Percentiles rank a stretch among this genome's conserved stretches.
Conservation (phyloP, 2,888 invertebrate genomes). For the Ephialtes manifestator region DNA sequence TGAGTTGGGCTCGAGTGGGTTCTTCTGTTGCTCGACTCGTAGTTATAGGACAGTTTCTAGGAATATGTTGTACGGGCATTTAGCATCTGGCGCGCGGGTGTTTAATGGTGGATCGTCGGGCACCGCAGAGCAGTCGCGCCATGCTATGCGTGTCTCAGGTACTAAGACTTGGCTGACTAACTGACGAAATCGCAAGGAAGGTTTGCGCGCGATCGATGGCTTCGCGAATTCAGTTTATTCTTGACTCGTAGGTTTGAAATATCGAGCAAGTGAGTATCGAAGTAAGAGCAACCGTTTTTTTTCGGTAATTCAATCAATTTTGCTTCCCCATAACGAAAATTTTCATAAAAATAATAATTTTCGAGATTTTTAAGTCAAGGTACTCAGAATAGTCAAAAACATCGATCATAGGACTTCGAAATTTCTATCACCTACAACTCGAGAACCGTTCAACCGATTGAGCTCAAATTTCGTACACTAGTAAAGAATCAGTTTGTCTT, state of each 20-base stretch:
- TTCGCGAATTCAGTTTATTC: background rate
- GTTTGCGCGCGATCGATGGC: constrained; percentile 33
- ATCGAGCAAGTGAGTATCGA: background rate
- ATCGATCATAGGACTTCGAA: no score
- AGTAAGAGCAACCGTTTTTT: no score
- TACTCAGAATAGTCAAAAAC: no score
- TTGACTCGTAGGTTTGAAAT: background rate
- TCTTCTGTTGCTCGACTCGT: background rate
- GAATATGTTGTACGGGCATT: constrained; percentile 31
- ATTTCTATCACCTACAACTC: no score
- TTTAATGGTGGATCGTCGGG: background rate
- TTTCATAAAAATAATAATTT: no score
- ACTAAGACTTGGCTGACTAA: background rate
- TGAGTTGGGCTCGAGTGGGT: background rate
- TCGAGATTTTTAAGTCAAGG: no score
- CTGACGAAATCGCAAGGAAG: constrained; percentile 41
- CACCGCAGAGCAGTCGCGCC: background rate
- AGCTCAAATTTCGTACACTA: no score
- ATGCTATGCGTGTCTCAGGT: constrained; percentile 16
- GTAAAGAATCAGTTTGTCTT: no score
- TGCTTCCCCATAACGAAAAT: no score
- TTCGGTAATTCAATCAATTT: no score
- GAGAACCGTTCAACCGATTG: no score
- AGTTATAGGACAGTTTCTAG: constrained; percentile 6
- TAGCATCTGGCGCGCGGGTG: constrained; percentile 36